Percentiles rank a stretch among this genome's conserved stretches.
These are phyloP conservation scores for Triplophysa rosa DNA, from an alignment of 2,113 vertebrate species.

Conservation along the genomic window DNA sequence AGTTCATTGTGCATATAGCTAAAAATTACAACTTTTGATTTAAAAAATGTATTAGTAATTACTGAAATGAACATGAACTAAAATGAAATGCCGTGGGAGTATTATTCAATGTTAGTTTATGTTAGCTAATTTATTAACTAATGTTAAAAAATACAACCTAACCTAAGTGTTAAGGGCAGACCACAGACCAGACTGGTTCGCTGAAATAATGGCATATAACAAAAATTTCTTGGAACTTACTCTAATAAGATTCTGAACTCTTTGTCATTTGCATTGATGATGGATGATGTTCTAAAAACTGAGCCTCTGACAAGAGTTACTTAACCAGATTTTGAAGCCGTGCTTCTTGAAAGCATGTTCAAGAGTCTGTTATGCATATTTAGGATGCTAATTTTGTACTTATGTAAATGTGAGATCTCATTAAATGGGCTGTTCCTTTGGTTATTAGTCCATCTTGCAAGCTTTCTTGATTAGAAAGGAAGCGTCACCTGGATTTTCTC, in stretches of 20 bases:
- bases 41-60: no score
- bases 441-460: neutral
- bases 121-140: no score
- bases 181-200: no score
- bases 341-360: slow-evolving; percentile 8
- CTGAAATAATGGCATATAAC: no score
- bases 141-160: no score
- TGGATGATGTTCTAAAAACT: neutral
- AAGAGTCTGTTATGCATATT: slow-evolving; percentile 25
- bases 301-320: neutral
- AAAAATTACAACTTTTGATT: no score
- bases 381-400: slow-evolving; percentile 12
- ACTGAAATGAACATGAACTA: no score
- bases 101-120: no score
- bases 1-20: no score
- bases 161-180: no score
- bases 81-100: no score
- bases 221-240: neutral
- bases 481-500: slow-evolving; percentile 6
- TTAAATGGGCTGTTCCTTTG: slow-evolving; percentile 1
- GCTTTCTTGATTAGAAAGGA: slow-evolving; percentile 10
- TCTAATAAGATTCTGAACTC: no score
- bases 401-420: slow-evolving; percentile 32
- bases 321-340: neutral
- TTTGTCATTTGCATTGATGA: neutral